Evolutionary conservation across 2,113 vertebrate genomes (phyloP).

Genomic region (Danio rerio): DNA sequence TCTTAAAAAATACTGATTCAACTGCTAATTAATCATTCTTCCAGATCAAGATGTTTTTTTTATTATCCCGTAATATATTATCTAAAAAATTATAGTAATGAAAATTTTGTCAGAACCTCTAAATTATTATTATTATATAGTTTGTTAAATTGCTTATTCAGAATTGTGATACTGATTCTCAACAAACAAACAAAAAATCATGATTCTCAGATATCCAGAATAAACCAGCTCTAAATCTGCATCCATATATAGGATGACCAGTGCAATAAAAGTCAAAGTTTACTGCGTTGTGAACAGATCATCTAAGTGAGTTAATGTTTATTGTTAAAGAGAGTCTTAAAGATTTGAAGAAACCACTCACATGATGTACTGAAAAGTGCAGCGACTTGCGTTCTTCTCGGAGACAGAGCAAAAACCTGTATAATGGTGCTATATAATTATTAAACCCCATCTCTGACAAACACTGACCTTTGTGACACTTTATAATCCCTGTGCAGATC

Average conservation of each 20-base stretch:
- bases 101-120: no score
- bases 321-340: not conserved
- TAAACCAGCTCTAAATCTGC: no score
- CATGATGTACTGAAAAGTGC: conserved; percentile 26
- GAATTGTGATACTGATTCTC: no score
- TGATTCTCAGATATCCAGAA: no score
- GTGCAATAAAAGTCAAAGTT: conserved; percentile 26
- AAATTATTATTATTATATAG: no score
- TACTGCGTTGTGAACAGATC: not conserved
- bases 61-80: no score
- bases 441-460: conserved; percentile 32
- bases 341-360: not conserved
- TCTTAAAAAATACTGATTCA: no score
- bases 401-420: conserved; percentile 20
- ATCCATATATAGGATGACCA: not conserved
- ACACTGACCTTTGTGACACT: conserved; percentile 22
- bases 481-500: not conserved
- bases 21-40: no score
- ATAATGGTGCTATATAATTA: conserved; percentile 31
- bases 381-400: conserved; percentile 2
- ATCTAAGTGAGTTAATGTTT: conserved; percentile 14
- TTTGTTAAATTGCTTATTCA: no score
- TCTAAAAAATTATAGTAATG: no score
- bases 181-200: no score
- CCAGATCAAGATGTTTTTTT: no score